Evolutionary conservation across 2,797 vertebrate genomes (phyloP).

Genomic region (Acestrorhynchus altus): DNA sequence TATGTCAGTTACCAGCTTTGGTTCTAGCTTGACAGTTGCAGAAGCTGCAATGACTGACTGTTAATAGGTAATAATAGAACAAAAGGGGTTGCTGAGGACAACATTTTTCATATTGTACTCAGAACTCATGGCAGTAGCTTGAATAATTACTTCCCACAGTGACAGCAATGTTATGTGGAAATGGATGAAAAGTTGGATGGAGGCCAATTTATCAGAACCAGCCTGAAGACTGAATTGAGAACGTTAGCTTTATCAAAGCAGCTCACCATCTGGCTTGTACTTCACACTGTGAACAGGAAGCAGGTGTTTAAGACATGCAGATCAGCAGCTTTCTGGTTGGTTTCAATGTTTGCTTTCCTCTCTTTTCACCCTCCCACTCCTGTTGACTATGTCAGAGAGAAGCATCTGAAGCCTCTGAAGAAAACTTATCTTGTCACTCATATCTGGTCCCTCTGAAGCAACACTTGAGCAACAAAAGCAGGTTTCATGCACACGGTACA

Average conservation of each 20-base stretch:
- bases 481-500: constrained; percentile 4
- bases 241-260: not conserved
- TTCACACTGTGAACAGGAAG: not conserved
- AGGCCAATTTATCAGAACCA: not conserved
- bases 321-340: not conserved
- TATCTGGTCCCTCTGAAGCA: not conserved
- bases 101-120: no score
- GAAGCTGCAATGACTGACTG: no score
- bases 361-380: not conserved
- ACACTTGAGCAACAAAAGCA: not conserved
- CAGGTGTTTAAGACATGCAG: constrained; percentile 27
- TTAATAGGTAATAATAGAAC: no score
- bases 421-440: not conserved
- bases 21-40: no score
- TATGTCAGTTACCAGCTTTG: no score
- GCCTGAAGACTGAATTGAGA: not conserved
- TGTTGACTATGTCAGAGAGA: not conserved
- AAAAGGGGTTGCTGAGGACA: no score
- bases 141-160: not conserved
- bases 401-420: not conserved
- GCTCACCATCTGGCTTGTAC: constrained; percentile 20
- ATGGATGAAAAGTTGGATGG: not conserved
- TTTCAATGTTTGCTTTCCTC: constrained; percentile 2
- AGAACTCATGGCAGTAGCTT: not conserved
- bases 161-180: not conserved